phyloP scores from a whole-genome alignment of 2,888 invertebrate genomes.

The Pyrrhosoma nymphula region DNA sequence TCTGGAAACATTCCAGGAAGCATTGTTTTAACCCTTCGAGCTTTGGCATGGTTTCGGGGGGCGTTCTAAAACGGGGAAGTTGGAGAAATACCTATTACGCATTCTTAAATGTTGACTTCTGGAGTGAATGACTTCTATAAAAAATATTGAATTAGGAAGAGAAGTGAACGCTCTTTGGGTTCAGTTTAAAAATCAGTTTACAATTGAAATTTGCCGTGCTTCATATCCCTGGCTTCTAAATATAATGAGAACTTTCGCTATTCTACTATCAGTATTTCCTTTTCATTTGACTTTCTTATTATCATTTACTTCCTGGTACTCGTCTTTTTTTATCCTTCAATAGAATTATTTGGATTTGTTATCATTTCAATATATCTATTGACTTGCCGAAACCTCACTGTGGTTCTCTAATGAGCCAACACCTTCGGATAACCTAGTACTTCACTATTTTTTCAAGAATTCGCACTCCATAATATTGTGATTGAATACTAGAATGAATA shows the following conservation, averaged over 20 bases:
- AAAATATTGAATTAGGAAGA: background rate
- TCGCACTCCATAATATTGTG: no score
- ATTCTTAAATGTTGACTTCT: background rate
- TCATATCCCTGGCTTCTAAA: no score
- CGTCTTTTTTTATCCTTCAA: no score
- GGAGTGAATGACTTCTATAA: background rate
- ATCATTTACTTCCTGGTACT: background rate
- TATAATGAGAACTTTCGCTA: no score
- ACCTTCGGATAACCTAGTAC: no score
- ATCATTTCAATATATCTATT: background rate
- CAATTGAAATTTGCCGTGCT: no score
- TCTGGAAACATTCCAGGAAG: constrained; percentile 48
- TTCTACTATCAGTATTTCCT: background rate
- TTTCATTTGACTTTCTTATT: background rate
- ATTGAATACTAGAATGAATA: no score
- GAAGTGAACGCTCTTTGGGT: background rate
- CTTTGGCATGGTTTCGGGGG: background rate
- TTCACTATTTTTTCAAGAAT: no score
- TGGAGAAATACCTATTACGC: background rate
- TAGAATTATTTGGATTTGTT: background rate
- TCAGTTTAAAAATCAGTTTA: background rate
- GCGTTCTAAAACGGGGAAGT: background rate
- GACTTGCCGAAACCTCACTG: background rate
- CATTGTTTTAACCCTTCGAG: constrained; percentile 38
- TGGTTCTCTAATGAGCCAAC: no score